Conservation (phyloP, 92 coral and sea anemone species). For the Nematostella vectensis region DNA sequence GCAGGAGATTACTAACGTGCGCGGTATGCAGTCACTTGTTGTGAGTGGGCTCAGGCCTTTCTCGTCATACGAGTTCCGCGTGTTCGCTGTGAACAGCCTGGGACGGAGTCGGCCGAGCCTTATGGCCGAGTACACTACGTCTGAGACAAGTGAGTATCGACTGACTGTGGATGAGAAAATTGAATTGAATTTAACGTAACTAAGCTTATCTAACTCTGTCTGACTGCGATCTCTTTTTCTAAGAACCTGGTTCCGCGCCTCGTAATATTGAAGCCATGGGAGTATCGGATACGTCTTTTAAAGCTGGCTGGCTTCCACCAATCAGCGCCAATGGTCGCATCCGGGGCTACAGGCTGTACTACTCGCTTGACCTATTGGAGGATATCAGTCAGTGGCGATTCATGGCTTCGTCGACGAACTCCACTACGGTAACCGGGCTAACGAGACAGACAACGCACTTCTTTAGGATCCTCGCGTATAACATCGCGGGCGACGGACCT, state of each 20-base stretch:
- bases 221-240: no score
- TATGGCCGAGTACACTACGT: constrained; percentile 54
- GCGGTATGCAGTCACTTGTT: constrained; percentile 47
- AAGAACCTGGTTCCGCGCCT: constrained; percentile 86
- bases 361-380: constrained; percentile 40
- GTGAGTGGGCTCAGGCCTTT: constrained; percentile 44
- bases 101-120: constrained; percentile 78
- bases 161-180: no score
- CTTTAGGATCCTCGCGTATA: constrained; percentile 49
- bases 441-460: constrained; percentile 48
- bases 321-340: constrained; percentile 61
- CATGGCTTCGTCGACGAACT: constrained; percentile 34
- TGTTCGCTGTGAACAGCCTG: constrained; percentile 59
- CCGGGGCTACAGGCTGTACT: constrained; percentile 56
- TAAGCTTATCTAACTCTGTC: no score
- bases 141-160: constrained; percentile 58
- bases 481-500: constrained; percentile 67
- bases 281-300: constrained; percentile 54
- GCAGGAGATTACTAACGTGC: constrained; percentile 32
- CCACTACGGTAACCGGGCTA: constrained; percentile 39
- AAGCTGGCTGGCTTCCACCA: constrained; percentile 84
- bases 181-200: no score
- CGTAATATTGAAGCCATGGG: constrained; percentile 58
- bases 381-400: constrained; percentile 46
- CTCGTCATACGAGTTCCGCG: constrained; percentile 61